Evolutionary conservation across 1,140 invertebrate genomes (phyloP).

Genomic region (Megathymus violae): DNA sequence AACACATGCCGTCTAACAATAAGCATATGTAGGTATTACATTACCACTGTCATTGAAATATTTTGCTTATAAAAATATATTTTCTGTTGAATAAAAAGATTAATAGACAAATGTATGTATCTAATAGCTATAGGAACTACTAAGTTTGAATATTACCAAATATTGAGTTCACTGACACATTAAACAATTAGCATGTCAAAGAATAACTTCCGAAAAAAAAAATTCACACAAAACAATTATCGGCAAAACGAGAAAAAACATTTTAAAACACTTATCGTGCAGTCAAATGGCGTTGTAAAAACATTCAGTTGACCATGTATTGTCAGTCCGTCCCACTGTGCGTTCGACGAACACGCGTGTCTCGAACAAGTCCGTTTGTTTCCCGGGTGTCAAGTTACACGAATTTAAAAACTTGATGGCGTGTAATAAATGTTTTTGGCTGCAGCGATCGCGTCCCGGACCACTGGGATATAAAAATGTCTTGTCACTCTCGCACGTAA

Average conservation of each 20-base stretch:
- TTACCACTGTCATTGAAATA: no score
- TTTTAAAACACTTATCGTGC: constrained; percentile 27
- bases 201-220: constrained; percentile 2
- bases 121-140: no score
- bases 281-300: constrained; percentile 6
- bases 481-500: constrained; percentile 28
- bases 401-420: constrained; percentile 76
- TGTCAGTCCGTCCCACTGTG: constrained; percentile 47
- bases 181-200: no score
- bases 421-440: constrained; percentile 79
- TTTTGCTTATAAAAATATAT: no score
- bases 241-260: constrained; percentile 24
- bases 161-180: no score
- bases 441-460: constrained; percentile 61
- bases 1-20: no score
- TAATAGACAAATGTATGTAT: no score
- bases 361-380: constrained; percentile 56
- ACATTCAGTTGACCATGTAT: constrained; percentile 12
- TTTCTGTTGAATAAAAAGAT: no score
- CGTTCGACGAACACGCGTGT: constrained; percentile 46
- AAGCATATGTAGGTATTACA: no score
- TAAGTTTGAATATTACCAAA: no score
- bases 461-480: constrained; percentile 53
- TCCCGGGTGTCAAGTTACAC: constrained; percentile 71
- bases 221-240: constrained; percentile 6